Evolutionary conservation across 2,113 vertebrate species (phyloP).

Genomic region (Xiphophorus couchianus): DNA sequence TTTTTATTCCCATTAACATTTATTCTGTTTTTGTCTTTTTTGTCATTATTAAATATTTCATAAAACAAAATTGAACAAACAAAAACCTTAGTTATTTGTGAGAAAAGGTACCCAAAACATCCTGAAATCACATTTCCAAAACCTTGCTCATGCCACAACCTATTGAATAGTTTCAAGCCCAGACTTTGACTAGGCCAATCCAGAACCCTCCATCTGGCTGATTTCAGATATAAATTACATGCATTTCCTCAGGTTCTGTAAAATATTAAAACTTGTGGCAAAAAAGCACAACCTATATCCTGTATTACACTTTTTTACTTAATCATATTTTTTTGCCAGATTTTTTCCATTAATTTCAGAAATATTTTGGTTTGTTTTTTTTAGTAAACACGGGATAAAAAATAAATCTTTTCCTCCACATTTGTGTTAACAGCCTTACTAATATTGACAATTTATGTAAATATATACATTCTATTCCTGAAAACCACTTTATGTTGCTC

Average conservation of each 20-base stretch:
- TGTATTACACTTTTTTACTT: neutral
- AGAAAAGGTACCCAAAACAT: neutral
- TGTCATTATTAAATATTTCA: neutral
- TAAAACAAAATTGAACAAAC: neutral
- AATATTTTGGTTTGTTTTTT: too few relatives aligned
- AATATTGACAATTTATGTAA: neutral
- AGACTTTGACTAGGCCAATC: neutral
- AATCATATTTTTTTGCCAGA: too few relatives aligned
- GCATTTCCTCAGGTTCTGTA: neutral
- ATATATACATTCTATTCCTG: neutral
- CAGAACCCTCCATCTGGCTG: neutral
- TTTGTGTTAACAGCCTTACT: neutral
- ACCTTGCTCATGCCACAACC: too few relatives aligned
- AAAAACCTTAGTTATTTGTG: neutral
- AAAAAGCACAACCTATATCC: neutral
- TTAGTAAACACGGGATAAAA: too few relatives aligned
- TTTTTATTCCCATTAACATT: too few relatives aligned
- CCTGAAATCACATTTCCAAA: too few relatives aligned
- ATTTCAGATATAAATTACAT: neutral
- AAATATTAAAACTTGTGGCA: neutral
- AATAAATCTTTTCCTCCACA: neutral
- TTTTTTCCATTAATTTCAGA: too few relatives aligned
- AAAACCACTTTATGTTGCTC: neutral
- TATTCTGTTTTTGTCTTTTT: too few relatives aligned
- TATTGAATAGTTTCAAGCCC: neutral